Base-by-base conservation (phyloP, 2,113 vertebrate species). In the Siniperca chuatsi region DNA sequence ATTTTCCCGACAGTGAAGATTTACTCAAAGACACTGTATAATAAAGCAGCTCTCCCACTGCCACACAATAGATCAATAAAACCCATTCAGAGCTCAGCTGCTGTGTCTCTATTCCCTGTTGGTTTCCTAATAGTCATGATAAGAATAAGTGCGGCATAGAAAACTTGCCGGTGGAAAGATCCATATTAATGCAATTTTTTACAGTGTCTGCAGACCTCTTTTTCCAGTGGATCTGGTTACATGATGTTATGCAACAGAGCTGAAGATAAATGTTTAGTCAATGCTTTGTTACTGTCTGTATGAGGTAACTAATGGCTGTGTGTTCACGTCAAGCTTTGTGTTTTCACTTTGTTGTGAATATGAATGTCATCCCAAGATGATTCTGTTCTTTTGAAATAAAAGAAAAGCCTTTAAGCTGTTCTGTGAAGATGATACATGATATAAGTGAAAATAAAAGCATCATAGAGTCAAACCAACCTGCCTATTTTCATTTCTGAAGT, bases 111-210 rank as follows among this genome's bases (percentile, higher is more conserved):
- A 58, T 68, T 92, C 92, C 89, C 93, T 9, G 71, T 52, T 83
- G 93, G 81, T 23, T 86, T 79, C 79, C 82, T 90, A 90, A 92
- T 85, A 89, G 82, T 82, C 72, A 23, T 85, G 87, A 92, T 90
- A 79, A 89, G 87, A 92, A 85, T 85, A 83, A 87, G 86, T 76
- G 69, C 84, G 33, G 88, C 71, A 76, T 18, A 55, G 78, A 78
- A 67, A 75, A 74, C 65, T 70, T 67, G 73, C 60, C 46, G 8
- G 73, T 74, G 87, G 83, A 93, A 87, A 82, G 79, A 90, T 93
- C 92, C 73, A 86, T 94, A 60, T 69, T 93, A 94, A 94, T 91
- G 78, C n/a, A 61, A 77, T 94, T 94, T 83, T 37, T 37, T 81
- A 76, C 40, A 18, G 71, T 64, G 78, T 85, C 68, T 77, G 75